Percentiles rank a stretch among this genome's conserved stretches.
These are phyloP conservation scores for Polyploca ridens DNA, from an alignment of 2,888 invertebrate genomes.

Conservation along the genomic window DNA sequence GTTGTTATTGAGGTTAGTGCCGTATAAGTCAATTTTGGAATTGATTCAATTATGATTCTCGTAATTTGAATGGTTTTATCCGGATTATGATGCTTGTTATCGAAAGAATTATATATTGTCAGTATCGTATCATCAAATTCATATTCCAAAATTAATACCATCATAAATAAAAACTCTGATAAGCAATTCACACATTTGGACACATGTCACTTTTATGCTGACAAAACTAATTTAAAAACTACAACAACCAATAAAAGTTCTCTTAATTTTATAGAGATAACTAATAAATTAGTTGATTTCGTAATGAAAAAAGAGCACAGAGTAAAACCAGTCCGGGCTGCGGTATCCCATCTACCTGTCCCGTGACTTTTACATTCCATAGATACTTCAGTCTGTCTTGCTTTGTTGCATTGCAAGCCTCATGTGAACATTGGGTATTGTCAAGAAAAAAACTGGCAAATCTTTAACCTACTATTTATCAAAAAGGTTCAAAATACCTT, in stretches of 20 bases:
- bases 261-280: slow-evolving; percentile 36
- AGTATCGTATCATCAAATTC: not conserved
- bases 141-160: not conserved
- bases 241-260: slow-evolving; percentile 29
- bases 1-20: slow-evolving; percentile 42
- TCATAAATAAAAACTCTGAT: not conserved
- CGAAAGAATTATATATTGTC: not conserved
- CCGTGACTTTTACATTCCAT: slow-evolving; percentile 45
- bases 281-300: slow-evolving; percentile 31
- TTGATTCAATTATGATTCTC: not conserved
- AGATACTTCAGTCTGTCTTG: slow-evolving; percentile 37
- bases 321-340: slow-evolving; percentile 35
- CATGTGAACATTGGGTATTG: slow-evolving; percentile 18
- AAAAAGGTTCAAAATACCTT: not conserved
- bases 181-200: not conserved
- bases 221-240: slow-evolving; percentile 31
- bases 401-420: slow-evolving; percentile 18
- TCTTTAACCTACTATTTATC: not conserved
- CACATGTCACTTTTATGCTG: not conserved
- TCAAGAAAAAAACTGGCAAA: slow-evolving; percentile 18
- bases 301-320: slow-evolving; percentile 18
- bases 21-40: not conserved
- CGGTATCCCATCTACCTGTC: slow-evolving; percentile 45
- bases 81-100: not conserved
- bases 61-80: not conserved